Evolutionary conservation across 2,797 vertebrate genomes (phyloP).

Genomic region (Lacerta agilis): DNA sequence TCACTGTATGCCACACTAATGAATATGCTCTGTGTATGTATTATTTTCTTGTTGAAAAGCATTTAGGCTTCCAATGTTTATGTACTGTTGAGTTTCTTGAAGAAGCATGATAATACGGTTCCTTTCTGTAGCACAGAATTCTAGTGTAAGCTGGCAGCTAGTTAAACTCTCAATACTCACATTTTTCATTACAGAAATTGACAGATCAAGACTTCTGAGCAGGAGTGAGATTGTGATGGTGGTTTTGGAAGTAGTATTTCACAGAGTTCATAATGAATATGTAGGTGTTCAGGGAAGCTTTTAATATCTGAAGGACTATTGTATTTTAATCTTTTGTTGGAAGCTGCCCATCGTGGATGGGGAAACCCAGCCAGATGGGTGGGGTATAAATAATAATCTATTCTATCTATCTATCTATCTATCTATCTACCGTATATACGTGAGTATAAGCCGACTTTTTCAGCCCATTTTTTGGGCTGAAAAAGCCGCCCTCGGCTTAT

Average conservation of each 20-base stretch:
- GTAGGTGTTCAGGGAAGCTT: constrained; percentile 45
- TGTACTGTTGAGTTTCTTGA: accelerated
- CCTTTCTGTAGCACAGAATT: background rate
- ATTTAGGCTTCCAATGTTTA: background rate
- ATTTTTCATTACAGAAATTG: constrained; percentile 26
- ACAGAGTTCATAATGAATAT: constrained; percentile 39
- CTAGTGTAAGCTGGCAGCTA: background rate
- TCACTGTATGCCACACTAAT: accelerated
- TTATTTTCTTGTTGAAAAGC: background rate
- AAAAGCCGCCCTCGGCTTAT: too few relatives aligned
- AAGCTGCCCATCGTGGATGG: too few relatives aligned
- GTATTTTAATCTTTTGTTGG: too few relatives aligned
- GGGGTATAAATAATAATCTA: too few relatives aligned
- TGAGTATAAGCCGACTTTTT: too few relatives aligned
- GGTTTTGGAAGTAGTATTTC: constrained; percentile 38
- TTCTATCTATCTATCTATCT: too few relatives aligned
- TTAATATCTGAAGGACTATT: too few relatives aligned
- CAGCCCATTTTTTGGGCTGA: too few relatives aligned
- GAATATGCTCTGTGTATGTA: too few relatives aligned
- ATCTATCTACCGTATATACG: too few relatives aligned
- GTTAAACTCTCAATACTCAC: accelerated
- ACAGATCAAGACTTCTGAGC: constrained; percentile 37
- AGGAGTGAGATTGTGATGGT: constrained; percentile 36
- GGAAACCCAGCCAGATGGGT: too few relatives aligned
- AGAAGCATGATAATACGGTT: accelerated